Conservation (phyloP, 1,140 invertebrate species). For the Rhysida immarginata region DNA sequence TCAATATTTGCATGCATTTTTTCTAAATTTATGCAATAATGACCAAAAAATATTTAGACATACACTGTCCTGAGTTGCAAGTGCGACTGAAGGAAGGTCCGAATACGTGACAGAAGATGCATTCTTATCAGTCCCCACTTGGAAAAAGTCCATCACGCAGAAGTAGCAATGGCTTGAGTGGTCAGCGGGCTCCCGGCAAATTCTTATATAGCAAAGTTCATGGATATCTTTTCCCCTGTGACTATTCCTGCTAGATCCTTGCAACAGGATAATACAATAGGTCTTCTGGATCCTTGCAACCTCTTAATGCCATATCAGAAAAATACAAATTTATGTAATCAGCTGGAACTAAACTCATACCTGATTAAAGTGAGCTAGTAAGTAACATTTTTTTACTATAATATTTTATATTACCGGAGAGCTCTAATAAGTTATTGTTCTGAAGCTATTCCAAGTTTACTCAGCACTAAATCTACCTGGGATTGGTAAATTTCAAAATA, state of each 20-base stretch:
- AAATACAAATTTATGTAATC: background rate
- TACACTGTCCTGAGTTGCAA: too few relatives aligned
- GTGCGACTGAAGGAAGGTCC: too few relatives aligned
- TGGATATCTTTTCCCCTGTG: constrained; percentile 16
- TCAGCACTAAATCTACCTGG: background rate
- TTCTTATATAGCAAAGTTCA: constrained; percentile 19
- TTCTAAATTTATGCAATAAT: too few relatives aligned
- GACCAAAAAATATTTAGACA: too few relatives aligned
- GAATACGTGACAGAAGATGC: too few relatives aligned
- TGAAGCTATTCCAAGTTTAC: background rate
- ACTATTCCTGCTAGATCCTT: constrained; percentile 14
- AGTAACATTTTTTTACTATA: background rate
- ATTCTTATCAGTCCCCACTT: too few relatives aligned
- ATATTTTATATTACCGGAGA: background rate
- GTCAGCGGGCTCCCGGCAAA: constrained; percentile 20
- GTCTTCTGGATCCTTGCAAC: background rate
- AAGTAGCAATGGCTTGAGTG: constrained; percentile 20
- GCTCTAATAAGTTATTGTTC: background rate
- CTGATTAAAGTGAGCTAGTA: background rate
- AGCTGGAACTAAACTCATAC: background rate
- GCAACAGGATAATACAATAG: background rate
- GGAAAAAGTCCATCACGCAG: constrained; percentile 17
- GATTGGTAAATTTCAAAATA: background rate
- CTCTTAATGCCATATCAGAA: background rate
- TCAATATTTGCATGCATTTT: too few relatives aligned